Evolutionary conservation across 1,140 invertebrate genomes (phyloP).

Genomic region (Gyrodactylus bullatarudis): DNA sequence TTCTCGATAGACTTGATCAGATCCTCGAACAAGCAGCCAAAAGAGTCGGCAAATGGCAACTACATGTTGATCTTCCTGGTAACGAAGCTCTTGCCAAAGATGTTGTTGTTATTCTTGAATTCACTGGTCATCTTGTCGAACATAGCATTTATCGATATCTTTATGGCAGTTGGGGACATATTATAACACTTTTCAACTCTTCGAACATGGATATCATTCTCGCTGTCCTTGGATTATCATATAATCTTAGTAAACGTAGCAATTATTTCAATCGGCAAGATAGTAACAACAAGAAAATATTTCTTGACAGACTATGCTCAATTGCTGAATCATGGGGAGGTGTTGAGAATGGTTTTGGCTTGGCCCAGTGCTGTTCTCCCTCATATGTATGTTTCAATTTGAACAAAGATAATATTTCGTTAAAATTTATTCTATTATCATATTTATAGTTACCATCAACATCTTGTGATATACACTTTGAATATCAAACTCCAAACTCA

Average conservation of each 20-base stretch:
- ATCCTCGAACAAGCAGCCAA: conserved; percentile 1
- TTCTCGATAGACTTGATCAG: conserved; percentile 3
- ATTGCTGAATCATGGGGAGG: conserved; percentile 32
- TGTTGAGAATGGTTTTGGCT: conserved; percentile 52
- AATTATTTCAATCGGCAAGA: conserved; percentile 1
- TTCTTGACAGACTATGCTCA: not conserved
- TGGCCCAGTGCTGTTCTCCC: conserved; percentile 36
- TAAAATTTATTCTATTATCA: not conserved
- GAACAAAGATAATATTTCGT: not conserved
- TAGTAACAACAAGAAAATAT: not conserved
- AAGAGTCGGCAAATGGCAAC: not conserved
- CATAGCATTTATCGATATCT: conserved; percentile 5
- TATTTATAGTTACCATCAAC: not conserved
- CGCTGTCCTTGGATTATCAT: not conserved
- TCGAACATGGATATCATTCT: conserved; percentile 4
- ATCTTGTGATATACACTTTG: not conserved
- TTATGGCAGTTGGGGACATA: not conserved
- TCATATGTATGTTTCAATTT: not conserved
- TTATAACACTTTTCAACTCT: not conserved
- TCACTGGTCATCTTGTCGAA: conserved; percentile 3
- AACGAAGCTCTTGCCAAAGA: not conserved
- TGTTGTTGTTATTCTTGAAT: conserved; percentile 1
- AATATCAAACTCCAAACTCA: not conserved
- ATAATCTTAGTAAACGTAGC: not conserved
- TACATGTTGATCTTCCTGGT: not conserved